Evolutionary conservation across 2,113 vertebrate genomes (phyloP).

Genomic region (Indicator indicator): DNA sequence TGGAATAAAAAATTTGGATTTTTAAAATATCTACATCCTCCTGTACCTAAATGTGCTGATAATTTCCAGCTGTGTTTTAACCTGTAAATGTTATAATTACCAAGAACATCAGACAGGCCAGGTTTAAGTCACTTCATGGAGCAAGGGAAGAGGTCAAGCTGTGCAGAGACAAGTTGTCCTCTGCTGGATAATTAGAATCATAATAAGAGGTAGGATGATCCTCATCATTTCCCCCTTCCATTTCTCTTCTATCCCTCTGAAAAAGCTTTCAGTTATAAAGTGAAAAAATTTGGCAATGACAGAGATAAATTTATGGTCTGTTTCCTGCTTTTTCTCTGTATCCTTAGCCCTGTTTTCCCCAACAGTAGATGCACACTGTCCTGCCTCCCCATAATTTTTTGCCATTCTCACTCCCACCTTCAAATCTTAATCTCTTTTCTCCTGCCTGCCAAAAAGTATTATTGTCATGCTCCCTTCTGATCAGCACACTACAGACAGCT

Average conservation of each 20-base stretch:
- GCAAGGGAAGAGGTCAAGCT: neutral
- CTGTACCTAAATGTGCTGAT: neutral
- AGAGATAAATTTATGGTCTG: neutral
- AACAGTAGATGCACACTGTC: neutral
- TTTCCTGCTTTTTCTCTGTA: neutral
- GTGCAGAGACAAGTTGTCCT: neutral
- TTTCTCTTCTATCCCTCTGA: neutral
- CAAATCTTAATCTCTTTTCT: neutral
- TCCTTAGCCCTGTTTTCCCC: neutral
- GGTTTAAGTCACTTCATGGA: neutral
- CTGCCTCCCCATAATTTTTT: neutral
- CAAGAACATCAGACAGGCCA: neutral
- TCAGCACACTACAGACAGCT: neutral
- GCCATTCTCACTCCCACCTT: neutral
- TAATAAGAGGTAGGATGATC: neutral
- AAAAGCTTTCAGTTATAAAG: neutral
- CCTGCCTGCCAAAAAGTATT: neutral
- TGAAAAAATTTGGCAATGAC: neutral
- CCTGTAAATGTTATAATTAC: neutral
- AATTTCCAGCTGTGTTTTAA: neutral
- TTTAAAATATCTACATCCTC: neutral
- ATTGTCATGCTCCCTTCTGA: neutral
- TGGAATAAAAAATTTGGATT: neutral
- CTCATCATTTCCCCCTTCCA: neutral
- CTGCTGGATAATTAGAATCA: neutral